Evolutionary conservation across 2,797 vertebrate species (phyloP), one percentile per base, ranked within the genome.

Genomic region (Cossypha caffra): DNA sequence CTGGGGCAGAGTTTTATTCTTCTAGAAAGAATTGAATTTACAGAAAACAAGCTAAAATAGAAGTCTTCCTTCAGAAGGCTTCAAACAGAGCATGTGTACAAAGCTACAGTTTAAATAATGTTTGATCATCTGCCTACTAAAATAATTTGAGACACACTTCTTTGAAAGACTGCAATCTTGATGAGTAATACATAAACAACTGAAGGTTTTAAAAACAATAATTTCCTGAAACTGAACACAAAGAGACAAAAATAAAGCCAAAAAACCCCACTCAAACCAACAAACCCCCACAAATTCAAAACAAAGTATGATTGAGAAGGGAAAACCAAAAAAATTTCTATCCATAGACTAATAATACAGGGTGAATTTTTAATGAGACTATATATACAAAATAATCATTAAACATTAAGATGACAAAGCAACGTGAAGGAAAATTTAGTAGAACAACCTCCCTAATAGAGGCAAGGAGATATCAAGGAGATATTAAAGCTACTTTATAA

Each of bases 211-310:
- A 40, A 61, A 88, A 83, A n/a, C 5, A 79, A 16, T n/a, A 38
- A 38, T 26, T 50, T 78, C 11, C 10, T 50, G 20, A 67, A 89
- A 68, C 11, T 29, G 5, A 23, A 68, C 57, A 18, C 7, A 28
- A 43, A 8, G 19, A 33, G 31, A 3, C 7, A 54, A 24, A 63
- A 16, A 13, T 4, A 43, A 64, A 38, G 7, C 3, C 2, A 38
- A 35, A 52, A 45, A 13, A 2, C 0, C 9, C 2, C 18, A 67
- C 21, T 9, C 4, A 0, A 61, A 52, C 4, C 7, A 74, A 59
- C n/a, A 55, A 55, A 23, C 20, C 4, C 10, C 2, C 17, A 31
- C 1, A 59, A 66, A 54, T 35, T 4, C 7, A 67, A 40, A 73
- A 23, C 6, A 24, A 57, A 45, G 0, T 12, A 35, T 13, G 11